A percentile compares a stretch with the other conserved stretches of the same genome.
phyloP scores from a whole-genome alignment of 2,888 invertebrate genomes.

The Eristalis intricaria region DNA sequence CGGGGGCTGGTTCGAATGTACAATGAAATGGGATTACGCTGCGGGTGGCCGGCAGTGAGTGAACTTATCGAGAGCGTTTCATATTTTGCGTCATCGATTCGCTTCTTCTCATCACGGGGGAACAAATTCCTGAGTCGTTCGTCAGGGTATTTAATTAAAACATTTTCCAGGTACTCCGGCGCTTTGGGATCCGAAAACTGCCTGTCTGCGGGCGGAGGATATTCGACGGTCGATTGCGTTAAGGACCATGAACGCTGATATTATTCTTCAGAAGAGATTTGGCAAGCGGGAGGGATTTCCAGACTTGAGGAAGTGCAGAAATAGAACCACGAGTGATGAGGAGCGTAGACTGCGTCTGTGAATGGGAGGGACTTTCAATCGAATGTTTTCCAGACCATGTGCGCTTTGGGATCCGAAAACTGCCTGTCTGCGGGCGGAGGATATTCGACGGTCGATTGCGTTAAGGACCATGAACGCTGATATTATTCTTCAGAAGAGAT shows the following conservation, averaged over 20 bases:
- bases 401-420: not conserved
- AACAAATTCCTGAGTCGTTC: not conserved
- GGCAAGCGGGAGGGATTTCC: not conserved
- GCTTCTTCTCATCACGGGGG: not conserved
- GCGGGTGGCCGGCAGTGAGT: slow-evolving; percentile 18
- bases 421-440: not conserved
- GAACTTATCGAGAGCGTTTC: slow-evolving; percentile 24
- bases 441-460: not conserved
- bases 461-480: not conserved
- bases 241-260: not conserved
- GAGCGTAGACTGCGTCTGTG: not conserved
- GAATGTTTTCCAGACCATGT: not conserved
- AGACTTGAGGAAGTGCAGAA: not conserved
- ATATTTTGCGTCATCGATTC: slow-evolving; percentile 26
- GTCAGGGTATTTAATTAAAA: not conserved
- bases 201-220: not conserved
- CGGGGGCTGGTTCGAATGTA: slow-evolving; percentile 13
- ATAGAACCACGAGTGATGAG: not conserved
- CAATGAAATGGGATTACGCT: slow-evolving; percentile 27
- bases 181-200: not conserved
- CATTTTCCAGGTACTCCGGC: not conserved
- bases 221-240: not conserved
- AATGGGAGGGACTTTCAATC: not conserved
- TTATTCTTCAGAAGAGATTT: not conserved
- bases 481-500: not conserved